Conservation (phyloP, 92 coral and sea anemone species). For the Phymanthus crucifer region DNA sequence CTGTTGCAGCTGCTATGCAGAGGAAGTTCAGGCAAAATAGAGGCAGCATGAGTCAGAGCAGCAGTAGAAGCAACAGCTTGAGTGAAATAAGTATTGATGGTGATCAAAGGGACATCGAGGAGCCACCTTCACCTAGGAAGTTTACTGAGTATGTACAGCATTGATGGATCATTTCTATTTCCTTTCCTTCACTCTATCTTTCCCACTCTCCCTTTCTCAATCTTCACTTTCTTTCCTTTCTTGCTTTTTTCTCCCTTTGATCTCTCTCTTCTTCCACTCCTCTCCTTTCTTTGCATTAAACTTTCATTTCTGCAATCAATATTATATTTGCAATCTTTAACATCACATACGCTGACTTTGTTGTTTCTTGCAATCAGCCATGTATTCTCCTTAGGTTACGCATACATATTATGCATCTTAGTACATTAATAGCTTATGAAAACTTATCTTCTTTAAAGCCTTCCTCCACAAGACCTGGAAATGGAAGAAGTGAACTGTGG, state of each 20-base stretch:
- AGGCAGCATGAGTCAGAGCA: slow-evolving; percentile 86
- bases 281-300: too few relatives aligned
- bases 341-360: too few relatives aligned
- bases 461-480: slow-evolving; percentile 39
- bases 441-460: slow-evolving; percentile 6
- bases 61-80: slow-evolving; percentile 85
- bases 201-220: too few relatives aligned
- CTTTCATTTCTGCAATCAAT: too few relatives aligned
- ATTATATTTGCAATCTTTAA: too few relatives aligned
- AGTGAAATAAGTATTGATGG: slow-evolving; percentile 91
- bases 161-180: not conserved
- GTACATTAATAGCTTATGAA: not conserved
- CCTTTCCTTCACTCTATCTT: not conserved
- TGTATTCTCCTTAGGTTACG: too few relatives aligned
- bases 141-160: slow-evolving; percentile 49
- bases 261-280: not conserved
- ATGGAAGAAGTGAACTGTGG: slow-evolving; percentile 17
- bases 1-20: slow-evolving; percentile 90
- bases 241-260: not conserved
- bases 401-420: not conserved
- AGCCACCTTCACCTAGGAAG: slow-evolving; percentile 64
- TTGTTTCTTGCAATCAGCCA: too few relatives aligned
- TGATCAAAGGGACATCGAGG: slow-evolving; percentile 77
- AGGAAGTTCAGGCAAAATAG: slow-evolving; percentile 75
- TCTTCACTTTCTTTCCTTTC: too few relatives aligned